Evolutionary conservation across 2,797 vertebrate genomes (phyloP), one percentile per base, ranked within the genome.

Genomic region (Sorex maritimensis): DNA sequence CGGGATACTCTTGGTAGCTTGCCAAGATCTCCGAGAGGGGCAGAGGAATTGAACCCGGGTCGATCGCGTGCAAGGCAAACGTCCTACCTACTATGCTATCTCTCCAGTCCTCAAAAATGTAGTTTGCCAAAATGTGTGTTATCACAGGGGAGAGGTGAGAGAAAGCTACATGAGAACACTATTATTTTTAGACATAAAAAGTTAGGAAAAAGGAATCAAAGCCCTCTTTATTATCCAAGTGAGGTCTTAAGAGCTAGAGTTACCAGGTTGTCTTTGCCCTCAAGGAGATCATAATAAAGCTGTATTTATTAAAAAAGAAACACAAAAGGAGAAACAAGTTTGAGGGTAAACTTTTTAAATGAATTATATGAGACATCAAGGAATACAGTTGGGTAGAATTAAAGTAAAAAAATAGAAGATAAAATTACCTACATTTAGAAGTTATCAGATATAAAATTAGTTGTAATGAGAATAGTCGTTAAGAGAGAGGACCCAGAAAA

Each of bases 101-200:
- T 34, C 34, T 34, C 34, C 34, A 34, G 34, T 34, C 34, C 34
- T 34, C 34, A 34, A 34, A 44, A 44, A 46, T 58, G 17, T 38
- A 44, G 55, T 81, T 81, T 81, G 69, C 4, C 21, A 49, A 28
- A 12, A 7, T 21, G 74, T 68, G 17, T 19, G 2, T 38, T 49
- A 67, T 15, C 15, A 28, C 24, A 75, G 14, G 6, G 24, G n/a
- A 46, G 78, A 61, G 5, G 67, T 80, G 55, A 0, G 21, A 28
- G 23, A 58, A 71, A 49, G 8, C 4, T 28, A 44, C 6, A 24
- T 38, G 12, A 38, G 81, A 44, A 73, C 12, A n/a, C 2, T 73
- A 30, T 34, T 80, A 65, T 30, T 89, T 91, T 83, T 74, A 52
- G 10, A 52, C 49, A 52, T 85, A 34, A 52, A 34, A 72, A 61